Evolutionary conservation across 2,797 vertebrate species (phyloP).

Genomic region (Serranus cabrilla): DNA sequence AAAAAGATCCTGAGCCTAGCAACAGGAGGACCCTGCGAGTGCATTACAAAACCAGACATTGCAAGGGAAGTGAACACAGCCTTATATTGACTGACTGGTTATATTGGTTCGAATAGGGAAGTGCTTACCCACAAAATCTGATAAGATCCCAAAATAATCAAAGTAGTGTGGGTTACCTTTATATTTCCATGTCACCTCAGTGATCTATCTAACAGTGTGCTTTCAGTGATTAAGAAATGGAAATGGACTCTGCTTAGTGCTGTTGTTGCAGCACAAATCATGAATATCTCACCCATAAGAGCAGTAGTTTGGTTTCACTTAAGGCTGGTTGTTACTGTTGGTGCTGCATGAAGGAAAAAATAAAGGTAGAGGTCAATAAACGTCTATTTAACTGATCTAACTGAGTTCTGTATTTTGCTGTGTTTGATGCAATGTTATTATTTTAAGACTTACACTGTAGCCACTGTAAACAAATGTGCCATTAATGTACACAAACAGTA

Average conservation of each 20-base stretch:
- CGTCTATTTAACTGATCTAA: not conserved
- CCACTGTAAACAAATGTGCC: not conserved
- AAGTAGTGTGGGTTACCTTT: not conserved
- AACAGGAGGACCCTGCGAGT: conserved; percentile 62
- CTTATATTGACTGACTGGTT: conserved; percentile 18
- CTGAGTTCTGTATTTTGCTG: not conserved
- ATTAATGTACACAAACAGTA: not conserved
- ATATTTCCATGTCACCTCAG: not conserved
- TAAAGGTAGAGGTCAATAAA: not conserved
- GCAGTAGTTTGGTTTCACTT: not conserved
- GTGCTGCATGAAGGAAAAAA: not conserved
- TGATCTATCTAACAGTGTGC: not conserved
- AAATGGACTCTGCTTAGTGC: not conserved
- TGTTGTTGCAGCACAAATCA: not conserved
- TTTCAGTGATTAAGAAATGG: not conserved
- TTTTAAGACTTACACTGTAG: not conserved
- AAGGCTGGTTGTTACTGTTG: not conserved
- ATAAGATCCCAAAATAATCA: not conserved
- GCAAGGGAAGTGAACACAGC: conserved; percentile 15
- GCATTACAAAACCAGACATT: conserved; percentile 6
- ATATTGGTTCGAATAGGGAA: conserved; percentile 8
- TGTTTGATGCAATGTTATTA: not conserved
- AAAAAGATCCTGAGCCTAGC: conserved; percentile 78
- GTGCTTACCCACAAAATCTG: not conserved
- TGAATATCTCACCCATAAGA: not conserved